Base-by-base conservation (phyloP, 2,888 invertebrate genomes). In the Chloromyia formosa region DNA sequence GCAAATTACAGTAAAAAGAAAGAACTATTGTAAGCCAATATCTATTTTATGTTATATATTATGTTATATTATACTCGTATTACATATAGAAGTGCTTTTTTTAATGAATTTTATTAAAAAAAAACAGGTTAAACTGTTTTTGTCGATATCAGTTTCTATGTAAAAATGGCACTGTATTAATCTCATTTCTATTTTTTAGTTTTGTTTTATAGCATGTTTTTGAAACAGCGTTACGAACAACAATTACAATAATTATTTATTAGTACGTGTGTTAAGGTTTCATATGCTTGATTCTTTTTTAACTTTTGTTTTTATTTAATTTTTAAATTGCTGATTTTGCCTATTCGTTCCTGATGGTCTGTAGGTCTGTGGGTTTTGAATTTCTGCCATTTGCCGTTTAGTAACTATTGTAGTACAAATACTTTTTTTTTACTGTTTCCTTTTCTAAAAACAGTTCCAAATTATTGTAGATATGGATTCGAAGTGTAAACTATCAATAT, bases 81-180 rank as follows among this genome's bases (percentile, higher is more conserved):
- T n/a, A n/a, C n/a, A n/a, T n/a, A n/a, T n/a, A n/a, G n/a, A n/a
- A n/a, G n/a, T n/a, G n/a, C n/a, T n/a, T n/a, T n/a, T n/a, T n/a
- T n/a, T n/a, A n/a, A n/a, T n/a, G n/a, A n/a, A n/a, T n/a, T n/a
- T n/a, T n/a, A n/a, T n/a, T n/a, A n/a, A n/a, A n/a, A n/a, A n/a
- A n/a, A n/a, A n/a, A n/a, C n/a, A n/a, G n/a, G n/a, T n/a, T n/a
- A n/a, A n/a, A n/a, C n/a, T n/a, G n/a, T n/a, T n/a, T n/a, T n/a
- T n/a, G n/a, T n/a, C 22, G 4, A 27, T 61, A 60, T 3, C 14
- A 27, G 10, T 10, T 40, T 40, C 23, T 42, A 22, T 35, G 27
- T 2, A 64, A 64, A 64, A 64, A 64, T 42, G 64, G 64, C 64
- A 64, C 64, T 64, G 64, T 42, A 64, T 64, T n/a, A n/a, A n/a